phyloP scores from a whole-genome alignment of 2,888 invertebrate species.

The Heteromyza rotundicornis region DNA sequence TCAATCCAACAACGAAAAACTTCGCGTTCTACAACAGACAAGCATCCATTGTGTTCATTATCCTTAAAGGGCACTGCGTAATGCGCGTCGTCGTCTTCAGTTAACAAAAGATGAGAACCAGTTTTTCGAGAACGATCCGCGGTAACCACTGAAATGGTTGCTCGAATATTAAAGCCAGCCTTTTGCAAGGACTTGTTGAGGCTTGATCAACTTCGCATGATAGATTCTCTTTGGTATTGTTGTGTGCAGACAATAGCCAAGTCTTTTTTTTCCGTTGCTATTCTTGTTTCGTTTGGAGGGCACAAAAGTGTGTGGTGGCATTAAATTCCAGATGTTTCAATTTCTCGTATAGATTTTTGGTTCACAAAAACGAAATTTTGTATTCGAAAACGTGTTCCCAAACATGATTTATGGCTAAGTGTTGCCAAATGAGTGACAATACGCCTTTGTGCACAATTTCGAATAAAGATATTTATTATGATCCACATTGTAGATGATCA shows the following conservation, averaged over 20 bases:
- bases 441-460: no score
- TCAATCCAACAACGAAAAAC: background rate
- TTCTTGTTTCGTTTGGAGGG: background rate
- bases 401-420: background rate
- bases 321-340: constrained; percentile 4
- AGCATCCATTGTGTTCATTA: background rate
- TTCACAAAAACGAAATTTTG: no score
- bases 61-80: background rate
- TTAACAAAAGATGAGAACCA: background rate
- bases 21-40: background rate
- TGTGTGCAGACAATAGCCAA: background rate
- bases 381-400: background rate
- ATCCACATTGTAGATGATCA: no score
- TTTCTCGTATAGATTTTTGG: background rate
- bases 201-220: background rate
- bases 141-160: no score
- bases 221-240: background rate
- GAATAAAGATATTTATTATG: no score
- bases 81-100: background rate
- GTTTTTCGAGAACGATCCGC: background rate
- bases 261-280: no score
- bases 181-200: background rate
- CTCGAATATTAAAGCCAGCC: background rate
- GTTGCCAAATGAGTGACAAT: no score
- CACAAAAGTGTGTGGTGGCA: constrained; percentile 3